Conservation (phyloP, 2,797 vertebrate genomes). For the Rousettus madagascariensis region DNA sequence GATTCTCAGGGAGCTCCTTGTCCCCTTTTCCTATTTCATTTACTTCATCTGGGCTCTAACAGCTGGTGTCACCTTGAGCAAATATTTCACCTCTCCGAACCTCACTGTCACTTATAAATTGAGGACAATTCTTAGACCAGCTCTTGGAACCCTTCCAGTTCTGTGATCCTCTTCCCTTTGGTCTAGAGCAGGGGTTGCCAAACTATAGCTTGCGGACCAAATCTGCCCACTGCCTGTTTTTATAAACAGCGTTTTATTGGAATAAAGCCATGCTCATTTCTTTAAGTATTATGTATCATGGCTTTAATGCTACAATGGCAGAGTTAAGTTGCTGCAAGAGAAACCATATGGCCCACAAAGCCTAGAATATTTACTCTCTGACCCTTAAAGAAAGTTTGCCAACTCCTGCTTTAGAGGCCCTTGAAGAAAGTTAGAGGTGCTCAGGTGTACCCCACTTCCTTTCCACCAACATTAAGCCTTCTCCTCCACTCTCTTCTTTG, state of each 20-base stretch:
- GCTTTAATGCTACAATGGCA: background rate
- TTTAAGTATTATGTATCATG: background rate
- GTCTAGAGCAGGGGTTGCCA: background rate
- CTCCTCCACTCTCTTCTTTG: background rate
- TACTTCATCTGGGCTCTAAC: background rate
- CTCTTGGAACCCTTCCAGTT: background rate
- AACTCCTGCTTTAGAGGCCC: background rate
- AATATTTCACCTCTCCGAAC: background rate
- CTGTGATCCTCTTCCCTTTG: background rate
- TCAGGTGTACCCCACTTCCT: background rate
- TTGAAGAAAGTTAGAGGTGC: background rate
- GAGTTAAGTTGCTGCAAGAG: background rate
- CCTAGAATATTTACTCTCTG: background rate
- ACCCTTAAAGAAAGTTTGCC: background rate
- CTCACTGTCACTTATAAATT: background rate
- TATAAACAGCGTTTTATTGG: background rate
- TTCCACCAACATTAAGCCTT: background rate
- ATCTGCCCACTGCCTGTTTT: background rate
- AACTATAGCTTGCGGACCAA: background rate
- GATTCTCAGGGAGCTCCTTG: background rate
- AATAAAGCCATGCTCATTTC: background rate
- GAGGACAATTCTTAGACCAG: background rate
- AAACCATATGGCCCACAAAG: background rate
- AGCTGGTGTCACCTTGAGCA: background rate
- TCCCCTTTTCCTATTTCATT: background rate